phyloP scores from a whole-genome alignment of 2,113 vertebrate genomes.

The Chloropsis hardwickii region DNA sequence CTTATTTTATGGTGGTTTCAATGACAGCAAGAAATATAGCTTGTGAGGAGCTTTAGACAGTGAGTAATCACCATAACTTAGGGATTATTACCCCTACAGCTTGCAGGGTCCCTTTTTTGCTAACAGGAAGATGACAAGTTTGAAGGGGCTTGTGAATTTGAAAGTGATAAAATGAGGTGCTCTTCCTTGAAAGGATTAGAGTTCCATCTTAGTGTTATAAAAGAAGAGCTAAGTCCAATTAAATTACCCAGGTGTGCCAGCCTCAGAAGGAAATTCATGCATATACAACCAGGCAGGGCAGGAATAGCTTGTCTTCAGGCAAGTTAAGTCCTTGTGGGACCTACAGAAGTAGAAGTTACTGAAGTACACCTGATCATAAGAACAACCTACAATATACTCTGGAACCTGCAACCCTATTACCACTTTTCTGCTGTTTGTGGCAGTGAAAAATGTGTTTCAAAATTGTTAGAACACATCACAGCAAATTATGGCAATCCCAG shows the following conservation, averaged over 20 bases:
- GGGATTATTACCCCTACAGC: not conserved
- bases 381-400: not conserved
- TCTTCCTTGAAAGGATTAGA: not conserved
- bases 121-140: not conserved
- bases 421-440: not conserved
- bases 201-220: not conserved
- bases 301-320: not conserved
- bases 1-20: not conserved
- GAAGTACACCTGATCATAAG: not conserved
- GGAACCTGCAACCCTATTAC: not conserved
- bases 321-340: not conserved
- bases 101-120: not conserved
- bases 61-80: not conserved
- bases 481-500: not conserved
- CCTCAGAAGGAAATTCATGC: not conserved
- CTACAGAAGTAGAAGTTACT: not conserved
- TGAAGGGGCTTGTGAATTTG: not conserved
- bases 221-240: not conserved
- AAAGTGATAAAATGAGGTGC: not conserved
- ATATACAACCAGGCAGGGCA: not conserved
- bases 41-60: not conserved
- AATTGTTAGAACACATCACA: not conserved
- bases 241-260: not conserved
- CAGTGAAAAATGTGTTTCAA: not conserved
- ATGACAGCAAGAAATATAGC: not conserved